Base-by-base conservation (phyloP, 2,113 vertebrate species). In the Corythornis madagascariensis region DNA sequence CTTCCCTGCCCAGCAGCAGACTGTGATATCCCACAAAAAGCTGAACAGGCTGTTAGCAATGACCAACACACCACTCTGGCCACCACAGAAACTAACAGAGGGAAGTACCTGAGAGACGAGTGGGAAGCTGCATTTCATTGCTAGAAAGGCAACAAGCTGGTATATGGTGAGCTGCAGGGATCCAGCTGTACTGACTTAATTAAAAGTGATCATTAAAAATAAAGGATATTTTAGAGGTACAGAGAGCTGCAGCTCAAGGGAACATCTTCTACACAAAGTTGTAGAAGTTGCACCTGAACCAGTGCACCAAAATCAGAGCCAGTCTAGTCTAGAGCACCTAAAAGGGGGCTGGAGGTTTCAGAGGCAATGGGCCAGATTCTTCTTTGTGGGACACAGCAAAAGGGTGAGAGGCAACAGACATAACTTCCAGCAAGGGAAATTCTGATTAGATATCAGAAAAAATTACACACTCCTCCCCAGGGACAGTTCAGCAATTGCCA, bases 51-150 rank as follows among this genome's bases (percentile, higher is more conserved):
- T 77, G 64, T 60, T 64, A 60, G 65, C 45, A 64, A 48, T 1
- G 4, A 73, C 57, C 5, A 7, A 86, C 48, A 77, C 40, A 64
- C 65, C 85, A 76, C 67, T 31, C 2, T 56, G 76, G 90, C 52
- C 43, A 52, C 50, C 61, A 83, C 52, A 93, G 94, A 91, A 96
- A 96, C 84, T 26, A 60, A 13, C 75, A 86, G 71, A 83, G 82
- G 72, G 95, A 96, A 96, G 92, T 92, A 55, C 18, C 25, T 69
- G 69, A 85, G 66, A 83, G 67, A 66, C 0, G 0, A 76, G 79
- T 7, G 35, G 79, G 91, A 92, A 95, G 69, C 79, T 81, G 22
- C 91, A 80, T 65, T 94, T 91, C 61, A 45, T 96, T 95, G 91
- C 89, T 96, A 92, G 95, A 96, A 95, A 95, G 92, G 92, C 85